Percentiles rank a stretch among this genome's conserved stretches.
phyloP scores from a whole-genome alignment of 2,888 invertebrate genomes.

The Drosophila niveifrons region DNA sequence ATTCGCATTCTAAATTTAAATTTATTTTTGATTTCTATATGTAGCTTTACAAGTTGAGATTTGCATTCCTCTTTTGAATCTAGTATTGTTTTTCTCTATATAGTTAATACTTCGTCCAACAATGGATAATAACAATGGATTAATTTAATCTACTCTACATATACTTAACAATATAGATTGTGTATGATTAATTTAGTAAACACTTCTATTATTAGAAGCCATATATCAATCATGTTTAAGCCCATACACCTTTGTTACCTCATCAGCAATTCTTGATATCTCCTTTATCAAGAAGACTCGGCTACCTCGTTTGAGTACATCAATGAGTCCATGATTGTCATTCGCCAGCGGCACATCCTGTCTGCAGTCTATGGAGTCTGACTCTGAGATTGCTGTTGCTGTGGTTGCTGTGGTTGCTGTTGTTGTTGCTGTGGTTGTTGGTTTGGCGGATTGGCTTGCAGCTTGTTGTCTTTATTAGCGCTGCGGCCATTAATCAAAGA shows the following conservation, averaged over 20 bases:
- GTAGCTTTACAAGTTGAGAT: too few relatives aligned
- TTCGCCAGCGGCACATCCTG: slow-evolving; percentile 71
- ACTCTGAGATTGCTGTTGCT: slow-evolving; percentile 2
- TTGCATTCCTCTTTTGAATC: too few relatives aligned
- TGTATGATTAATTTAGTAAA: too few relatives aligned
- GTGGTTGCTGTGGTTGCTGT: slow-evolving; percentile 13
- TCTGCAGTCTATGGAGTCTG: slow-evolving; percentile 28
- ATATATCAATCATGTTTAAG: not conserved
- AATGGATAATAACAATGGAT: too few relatives aligned
- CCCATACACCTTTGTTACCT: not conserved
- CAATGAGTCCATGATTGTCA: slow-evolving; percentile 48
- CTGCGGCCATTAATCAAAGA: slow-evolving; percentile 74
- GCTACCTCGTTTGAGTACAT: slow-evolving; percentile 15
- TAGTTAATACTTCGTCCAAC: too few relatives aligned
- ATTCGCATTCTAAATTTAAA: too few relatives aligned
- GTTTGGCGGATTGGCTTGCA: slow-evolving; percentile 59
- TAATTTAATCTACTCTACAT: not conserved
- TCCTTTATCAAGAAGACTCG: slow-evolving; percentile 7
- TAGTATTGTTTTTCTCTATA: too few relatives aligned
- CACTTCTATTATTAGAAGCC: not conserved
- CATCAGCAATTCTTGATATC: slow-evolving; percentile 1
- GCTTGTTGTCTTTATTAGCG: slow-evolving; percentile 79
- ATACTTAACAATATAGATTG: not conserved
- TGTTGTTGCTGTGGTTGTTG: slow-evolving; percentile 8
- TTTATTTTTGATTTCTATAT: too few relatives aligned